Evolutionary conservation across 2,888 invertebrate genomes (phyloP).

Genomic region (Philonicus albiceps): DNA sequence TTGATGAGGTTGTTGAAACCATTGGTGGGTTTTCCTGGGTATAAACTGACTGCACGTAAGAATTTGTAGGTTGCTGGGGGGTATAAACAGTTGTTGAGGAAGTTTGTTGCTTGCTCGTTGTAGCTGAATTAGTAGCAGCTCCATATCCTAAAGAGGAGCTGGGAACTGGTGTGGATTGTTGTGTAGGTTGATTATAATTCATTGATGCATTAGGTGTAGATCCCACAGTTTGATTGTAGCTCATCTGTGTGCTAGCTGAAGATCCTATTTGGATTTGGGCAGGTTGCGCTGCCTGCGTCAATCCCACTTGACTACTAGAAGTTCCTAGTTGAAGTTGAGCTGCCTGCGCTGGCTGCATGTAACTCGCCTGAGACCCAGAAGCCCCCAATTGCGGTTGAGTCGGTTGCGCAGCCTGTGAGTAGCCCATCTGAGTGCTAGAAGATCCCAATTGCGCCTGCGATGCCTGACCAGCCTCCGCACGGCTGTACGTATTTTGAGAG

Average conservation of each 20-base stretch:
- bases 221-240: conserved; percentile 41
- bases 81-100: not conserved
- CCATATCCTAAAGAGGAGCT: conserved; percentile 12
- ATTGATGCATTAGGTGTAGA: conserved; percentile 45
- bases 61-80: not conserved
- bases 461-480: conserved; percentile 44
- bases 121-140: not conserved
- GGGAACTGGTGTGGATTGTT: conserved; percentile 23
- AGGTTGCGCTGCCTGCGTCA: not conserved
- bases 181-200: not conserved
- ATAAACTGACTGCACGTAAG: not conserved
- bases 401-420: conserved; percentile 48
- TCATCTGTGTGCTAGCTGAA: not conserved
- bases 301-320: not conserved
- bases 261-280: not conserved
- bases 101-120: not conserved
- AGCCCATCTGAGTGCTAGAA: not conserved
- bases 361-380: not conserved
- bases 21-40: conserved; percentile 19
- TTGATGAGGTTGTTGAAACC: not conserved
- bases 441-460: not conserved
- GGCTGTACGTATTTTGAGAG: conserved; percentile 9
- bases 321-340: not conserved
- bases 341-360: not conserved
- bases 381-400: not conserved